Evolutionary conservation across 2,797 vertebrate genomes (phyloP), one percentile per base, ranked within the genome.

Genomic region (Octomys mimax): DNA sequence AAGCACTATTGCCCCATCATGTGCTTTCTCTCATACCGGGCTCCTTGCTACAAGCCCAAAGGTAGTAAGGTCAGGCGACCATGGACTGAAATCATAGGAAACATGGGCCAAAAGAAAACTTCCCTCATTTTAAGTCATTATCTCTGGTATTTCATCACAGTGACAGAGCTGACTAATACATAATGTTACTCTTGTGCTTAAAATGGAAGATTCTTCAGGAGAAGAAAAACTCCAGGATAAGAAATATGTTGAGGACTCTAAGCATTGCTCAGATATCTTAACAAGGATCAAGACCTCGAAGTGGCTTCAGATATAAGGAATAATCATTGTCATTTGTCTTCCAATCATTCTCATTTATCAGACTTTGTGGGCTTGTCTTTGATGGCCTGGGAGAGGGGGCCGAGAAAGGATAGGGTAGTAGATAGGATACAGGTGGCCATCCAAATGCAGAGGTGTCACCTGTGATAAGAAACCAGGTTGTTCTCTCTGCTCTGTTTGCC

Each of bases 1-100:
- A 11, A 66, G 7, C 5, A 33, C 28, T 5, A 10, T 13, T 36
- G 36, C 2, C 57, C 26, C 22, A 75, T 36, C 70, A n/a, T 22
- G n/a, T 0, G 3, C 21, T 39, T 13, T 11, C n/a, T 39, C 16
- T 7, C 11, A 14, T n/a, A 21, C 49, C 24, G 16, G 8, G 6
- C 12, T 18, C 57, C 31, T 52, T 24, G 22, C 26, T 57, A 87
- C 33, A 52, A 79, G 10, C 7, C 6, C 36, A 54, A 6, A 73
- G 21, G 14, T n/a, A n/a, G 66, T 5, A 36, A n/a, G 57, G 33
- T 46, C 61, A 49, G 19, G 14, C 8, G 9, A 52, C 14, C 28
- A 49, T 19, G 9, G 42, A 78, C 73, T 36, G 22, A 89, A 68
- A 57, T 26, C 61, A 52, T 70, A 68, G 80, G 59, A 78, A 28